Conservation (phyloP, 2,888 invertebrate species). For the Clunio marinus region DNA sequence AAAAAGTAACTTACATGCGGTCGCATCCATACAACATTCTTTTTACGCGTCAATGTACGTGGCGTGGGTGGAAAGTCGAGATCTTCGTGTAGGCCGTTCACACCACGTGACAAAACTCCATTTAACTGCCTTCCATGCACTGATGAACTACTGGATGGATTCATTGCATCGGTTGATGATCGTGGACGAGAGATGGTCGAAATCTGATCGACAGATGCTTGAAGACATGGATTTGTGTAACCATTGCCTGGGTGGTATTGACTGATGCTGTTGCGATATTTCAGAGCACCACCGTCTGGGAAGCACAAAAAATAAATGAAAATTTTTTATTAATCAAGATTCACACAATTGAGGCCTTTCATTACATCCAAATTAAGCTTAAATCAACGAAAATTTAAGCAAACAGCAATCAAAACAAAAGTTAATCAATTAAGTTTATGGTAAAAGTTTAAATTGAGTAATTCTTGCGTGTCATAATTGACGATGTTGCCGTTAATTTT, state of each 20-base stretch:
- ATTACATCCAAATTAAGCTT: too few species aligned
- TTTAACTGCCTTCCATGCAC: conserved; percentile 33
- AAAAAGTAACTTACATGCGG: conserved; percentile 42
- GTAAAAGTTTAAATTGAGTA: too few species aligned
- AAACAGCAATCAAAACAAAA: neutral
- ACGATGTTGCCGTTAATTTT: neutral
- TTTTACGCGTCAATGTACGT: conserved; percentile 41
- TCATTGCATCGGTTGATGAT: neutral
- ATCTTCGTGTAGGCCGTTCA: conserved; percentile 42
- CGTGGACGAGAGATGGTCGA: conserved; percentile 23
- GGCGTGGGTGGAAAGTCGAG: conserved; percentile 42
- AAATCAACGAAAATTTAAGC: too few species aligned
- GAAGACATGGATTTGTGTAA: neutral
- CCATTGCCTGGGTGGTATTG: conserved; percentile 22
- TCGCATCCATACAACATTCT: conserved; percentile 42
- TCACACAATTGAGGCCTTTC: neutral
- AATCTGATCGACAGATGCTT: conserved; percentile 22
- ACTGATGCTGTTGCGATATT: conserved; percentile 27
- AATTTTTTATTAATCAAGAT: neutral
- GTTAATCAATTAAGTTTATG: neutral
- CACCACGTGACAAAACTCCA: conserved; percentile 41
- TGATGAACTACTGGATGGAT: neutral
- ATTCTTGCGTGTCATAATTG: neutral
- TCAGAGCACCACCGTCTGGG: conserved; percentile 9
- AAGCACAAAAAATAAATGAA: neutral